These are phyloP conservation scores for Cladorhizidae sp. DNA, from an alignment of 37 sponge, comb jelly and placozoan genomes.

Conservation along the genomic window DNA sequence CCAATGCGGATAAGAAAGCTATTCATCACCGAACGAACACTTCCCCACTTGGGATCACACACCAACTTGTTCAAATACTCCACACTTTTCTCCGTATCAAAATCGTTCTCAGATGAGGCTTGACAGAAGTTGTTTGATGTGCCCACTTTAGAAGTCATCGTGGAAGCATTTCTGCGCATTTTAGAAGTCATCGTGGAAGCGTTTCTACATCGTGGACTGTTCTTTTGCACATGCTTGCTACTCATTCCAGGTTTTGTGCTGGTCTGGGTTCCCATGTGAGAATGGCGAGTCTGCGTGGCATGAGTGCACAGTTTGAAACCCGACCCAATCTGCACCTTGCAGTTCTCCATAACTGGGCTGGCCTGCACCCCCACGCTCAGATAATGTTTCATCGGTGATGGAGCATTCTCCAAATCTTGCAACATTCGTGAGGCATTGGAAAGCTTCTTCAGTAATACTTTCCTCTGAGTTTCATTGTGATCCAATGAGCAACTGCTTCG, in stretches of 20 bases:
- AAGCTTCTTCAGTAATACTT: not conserved
- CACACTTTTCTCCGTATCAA: not conserved
- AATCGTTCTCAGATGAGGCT: not conserved
- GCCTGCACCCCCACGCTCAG: not conserved
- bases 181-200: no score
- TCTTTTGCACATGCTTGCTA: not conserved
- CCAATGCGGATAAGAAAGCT: not conserved
- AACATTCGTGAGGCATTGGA: not conserved
- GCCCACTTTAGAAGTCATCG: no score
- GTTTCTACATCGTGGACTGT: not conserved
- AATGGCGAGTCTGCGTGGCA: slow-evolving; percentile 3
- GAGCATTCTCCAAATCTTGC: not conserved
- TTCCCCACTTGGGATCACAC: not conserved
- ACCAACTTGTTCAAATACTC: not conserved
- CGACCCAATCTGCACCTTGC: not conserved
- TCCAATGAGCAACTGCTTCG: not conserved
- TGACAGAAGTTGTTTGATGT: not conserved
- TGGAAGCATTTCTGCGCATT: no score
- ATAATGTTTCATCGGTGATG: no score
- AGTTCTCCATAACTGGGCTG: not conserved
- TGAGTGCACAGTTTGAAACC: slow-evolving; percentile 19
- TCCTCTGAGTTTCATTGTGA: not conserved
- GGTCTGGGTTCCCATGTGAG: no score
- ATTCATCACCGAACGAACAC: not conserved
- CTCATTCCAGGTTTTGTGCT: no score